These are phyloP conservation scores for Andrena bucephala DNA, from an alignment of 2,888 invertebrate genomes.

Conservation along the genomic window DNA sequence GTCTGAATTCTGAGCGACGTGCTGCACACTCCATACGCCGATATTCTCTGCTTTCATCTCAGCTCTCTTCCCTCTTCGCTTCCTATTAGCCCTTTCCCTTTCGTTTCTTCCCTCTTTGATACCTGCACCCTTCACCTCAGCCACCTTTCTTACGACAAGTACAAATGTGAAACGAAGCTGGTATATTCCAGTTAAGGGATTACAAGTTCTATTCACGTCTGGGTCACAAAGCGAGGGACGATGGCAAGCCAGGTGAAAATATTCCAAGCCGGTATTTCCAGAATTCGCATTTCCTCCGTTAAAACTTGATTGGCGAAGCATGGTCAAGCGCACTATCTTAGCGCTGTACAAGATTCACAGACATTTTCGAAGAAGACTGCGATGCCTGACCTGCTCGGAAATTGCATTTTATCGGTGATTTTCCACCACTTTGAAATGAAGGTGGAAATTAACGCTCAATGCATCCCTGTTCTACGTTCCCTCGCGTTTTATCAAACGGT, in stretches of 20 bases:
- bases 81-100: constrained; percentile 8
- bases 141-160: constrained; percentile 31
- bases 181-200: constrained; percentile 52
- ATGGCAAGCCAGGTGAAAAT: not conserved
- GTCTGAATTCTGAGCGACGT: constrained; percentile 71
- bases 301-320: not conserved
- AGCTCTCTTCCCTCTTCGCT: constrained; percentile 4
- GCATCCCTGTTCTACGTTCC: not conserved
- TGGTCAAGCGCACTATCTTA: constrained; percentile 45
- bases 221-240: not conserved
- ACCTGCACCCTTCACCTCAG: not conserved
- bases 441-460: constrained; percentile 34
- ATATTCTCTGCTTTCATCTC: constrained; percentile 51
- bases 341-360: constrained; percentile 30
- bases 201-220: constrained; percentile 45
- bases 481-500: not conserved
- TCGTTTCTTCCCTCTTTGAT: constrained; percentile 19
- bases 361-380: constrained; percentile 49
- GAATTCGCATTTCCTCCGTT: not conserved
- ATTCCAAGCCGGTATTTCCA: not conserved
- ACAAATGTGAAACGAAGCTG: constrained; percentile 64
- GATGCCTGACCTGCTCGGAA: constrained; percentile 32
- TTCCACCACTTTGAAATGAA: constrained; percentile 25
- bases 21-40: constrained; percentile 59
- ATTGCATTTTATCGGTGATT: constrained; percentile 36